These are phyloP conservation scores for Silurus meridionalis DNA, from an alignment of 2,113 vertebrate species.

Conservation along the genomic window DNA sequence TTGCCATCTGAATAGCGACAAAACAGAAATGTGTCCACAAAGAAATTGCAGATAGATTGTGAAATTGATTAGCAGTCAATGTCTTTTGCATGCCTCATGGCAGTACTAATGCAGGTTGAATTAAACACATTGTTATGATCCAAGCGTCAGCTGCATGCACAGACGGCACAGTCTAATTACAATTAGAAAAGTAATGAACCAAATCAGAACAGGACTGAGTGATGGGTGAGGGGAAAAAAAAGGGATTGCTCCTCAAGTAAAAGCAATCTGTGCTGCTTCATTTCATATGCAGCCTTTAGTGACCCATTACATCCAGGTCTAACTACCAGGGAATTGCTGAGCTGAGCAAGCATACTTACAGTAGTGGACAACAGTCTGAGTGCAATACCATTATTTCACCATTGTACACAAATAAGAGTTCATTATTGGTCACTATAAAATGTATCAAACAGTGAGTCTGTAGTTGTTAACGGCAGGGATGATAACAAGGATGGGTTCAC, in stretches of 20 bases:
- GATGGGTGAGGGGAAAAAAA: not conserved
- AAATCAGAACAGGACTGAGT: conserved; percentile 29
- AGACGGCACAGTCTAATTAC: conserved; percentile 35
- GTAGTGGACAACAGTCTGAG: not conserved
- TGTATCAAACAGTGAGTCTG: not conserved
- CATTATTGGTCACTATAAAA: not conserved
- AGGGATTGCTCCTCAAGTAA: conserved; percentile 27
- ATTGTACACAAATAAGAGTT: not conserved
- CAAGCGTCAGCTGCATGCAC: conserved; percentile 44
- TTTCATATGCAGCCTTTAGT: conserved; percentile 33
- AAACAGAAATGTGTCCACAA: not conserved
- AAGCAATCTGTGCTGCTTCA: conserved; percentile 46
- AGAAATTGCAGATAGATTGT: not conserved
- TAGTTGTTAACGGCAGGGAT: not conserved
- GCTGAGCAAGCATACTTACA: not conserved
- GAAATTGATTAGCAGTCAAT: conserved; percentile 8
- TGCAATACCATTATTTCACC: not conserved
- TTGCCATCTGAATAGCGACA: not conserved
- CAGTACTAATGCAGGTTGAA: conserved; percentile 47
- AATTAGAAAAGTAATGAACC: conserved; percentile 45
- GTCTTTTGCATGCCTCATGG: not conserved
- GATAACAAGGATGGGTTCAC: not conserved
- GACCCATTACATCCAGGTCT: conserved; percentile 21
- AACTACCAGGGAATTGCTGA: conserved; percentile 2
- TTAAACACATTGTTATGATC: conserved; percentile 29